A percentile compares a stretch with the other conserved stretches of the same genome.
These are phyloP conservation scores for Oncorhynchus kisutch DNA, from an alignment of 2,113 vertebrate species.

Conservation along the genomic window DNA sequence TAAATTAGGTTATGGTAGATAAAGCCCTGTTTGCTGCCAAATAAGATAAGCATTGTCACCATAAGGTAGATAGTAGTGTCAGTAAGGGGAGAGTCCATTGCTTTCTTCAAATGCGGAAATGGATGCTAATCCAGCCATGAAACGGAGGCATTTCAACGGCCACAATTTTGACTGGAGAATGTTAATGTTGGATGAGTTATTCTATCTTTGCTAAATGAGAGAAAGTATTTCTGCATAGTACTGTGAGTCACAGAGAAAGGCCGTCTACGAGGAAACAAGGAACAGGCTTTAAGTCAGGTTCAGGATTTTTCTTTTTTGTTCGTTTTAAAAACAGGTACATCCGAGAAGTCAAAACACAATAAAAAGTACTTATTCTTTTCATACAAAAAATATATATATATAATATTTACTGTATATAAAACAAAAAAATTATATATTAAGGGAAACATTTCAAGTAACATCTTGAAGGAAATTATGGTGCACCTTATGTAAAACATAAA, in stretches of 20 bases:
- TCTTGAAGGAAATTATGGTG: slow-evolving; percentile 73
- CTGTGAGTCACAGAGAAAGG: slow-evolving; percentile 66
- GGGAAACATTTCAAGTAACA: slow-evolving; percentile 79
- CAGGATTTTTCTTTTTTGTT: slow-evolving; percentile 39
- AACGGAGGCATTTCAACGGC: background rate
- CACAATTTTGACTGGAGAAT: background rate
- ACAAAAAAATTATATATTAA: slow-evolving; percentile 71
- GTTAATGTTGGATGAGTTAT: background rate
- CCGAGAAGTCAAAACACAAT: slow-evolving; percentile 67
- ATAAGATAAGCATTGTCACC: background rate
- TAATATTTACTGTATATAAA: slow-evolving; percentile 72
- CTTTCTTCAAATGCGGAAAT: background rate
- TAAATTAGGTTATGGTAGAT: background rate
- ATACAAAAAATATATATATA: slow-evolving; percentile 75
- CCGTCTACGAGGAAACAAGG: slow-evolving; percentile 61
- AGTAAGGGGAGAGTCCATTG: background rate
- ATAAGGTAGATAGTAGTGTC: background rate
- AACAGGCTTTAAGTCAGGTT: slow-evolving; percentile 50
- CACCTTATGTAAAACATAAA: slow-evolving; percentile 78
- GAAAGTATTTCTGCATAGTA: slow-evolving; percentile 65
- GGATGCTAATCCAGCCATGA: background rate
- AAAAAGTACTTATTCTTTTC: slow-evolving; percentile 67
- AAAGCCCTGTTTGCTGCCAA: background rate
- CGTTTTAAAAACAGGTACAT: slow-evolving; percentile 63
- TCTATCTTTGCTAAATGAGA: background rate